Base-by-base conservation (phyloP, 2,888 invertebrate species). In the Zaprionus obscuricornis region DNA sequence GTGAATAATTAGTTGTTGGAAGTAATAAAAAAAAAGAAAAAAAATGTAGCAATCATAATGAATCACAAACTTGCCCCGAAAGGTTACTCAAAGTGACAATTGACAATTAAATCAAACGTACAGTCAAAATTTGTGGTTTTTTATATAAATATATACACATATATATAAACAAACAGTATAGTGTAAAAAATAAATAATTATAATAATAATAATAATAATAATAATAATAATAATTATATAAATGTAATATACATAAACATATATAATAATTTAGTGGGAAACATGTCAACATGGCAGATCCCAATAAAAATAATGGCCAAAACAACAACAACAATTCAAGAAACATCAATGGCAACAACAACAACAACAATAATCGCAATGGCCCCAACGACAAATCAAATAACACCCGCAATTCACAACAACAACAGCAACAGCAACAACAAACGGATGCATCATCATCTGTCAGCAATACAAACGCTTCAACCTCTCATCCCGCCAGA, bases 271-370 rank as follows among this genome's bases (percentile, higher is more conserved):
- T n/a, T n/a, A n/a, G n/a, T n/a, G n/a, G n/a, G n/a, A n/a, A n/a
- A n/a, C 78, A 74, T 77, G 77, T 62, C 49, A 77, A 54, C 45
- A 77, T 77, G 77, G 66, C 82, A 59, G 64, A 78, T 45, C 24
- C 78, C 46, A 58, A 72, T 16, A 72, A 72, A 45, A 62, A 64
- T 39, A 55, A 43, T 43, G 17, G n/a, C n/a, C n/a, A n/a, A n/a
- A n/a, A n/a, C n/a, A n/a, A 26, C 16, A 34, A 43, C 31, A 59
- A 59, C 20, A 60, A 42, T 27, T 18, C 55, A 37, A 46, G 29
- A 34, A 50, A 46, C 26, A 33, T 6, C 17, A 68, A 72, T 24
- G 56, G 59, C 17, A 42, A 56, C 37, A 42, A 36, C 49, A 47
- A n/a, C n/a, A n/a, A 62, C 11, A 58, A 36, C 8, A 17, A 20